These are phyloP conservation scores for Centropus bengalensis DNA, from an alignment of 2,113 vertebrate genomes.

Conservation along the genomic window DNA sequence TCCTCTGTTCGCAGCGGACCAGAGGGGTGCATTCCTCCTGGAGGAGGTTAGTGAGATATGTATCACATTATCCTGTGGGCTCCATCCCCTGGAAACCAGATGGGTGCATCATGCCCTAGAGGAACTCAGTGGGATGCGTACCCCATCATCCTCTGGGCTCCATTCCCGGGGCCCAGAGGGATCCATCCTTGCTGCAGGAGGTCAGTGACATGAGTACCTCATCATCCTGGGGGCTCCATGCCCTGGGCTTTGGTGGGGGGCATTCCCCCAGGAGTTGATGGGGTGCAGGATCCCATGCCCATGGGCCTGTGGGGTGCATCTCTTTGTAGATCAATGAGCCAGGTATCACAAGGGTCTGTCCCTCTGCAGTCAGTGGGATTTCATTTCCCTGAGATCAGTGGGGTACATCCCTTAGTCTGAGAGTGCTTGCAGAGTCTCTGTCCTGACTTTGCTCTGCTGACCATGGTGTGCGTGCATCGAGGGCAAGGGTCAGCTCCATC, in stretches of 20 bases:
- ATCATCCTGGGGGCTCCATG: background rate
- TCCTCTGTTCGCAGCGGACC: too few relatives aligned
- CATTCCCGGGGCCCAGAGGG: too few relatives aligned
- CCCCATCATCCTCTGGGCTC: too few relatives aligned
- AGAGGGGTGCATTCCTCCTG: too few relatives aligned
- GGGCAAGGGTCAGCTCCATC: background rate
- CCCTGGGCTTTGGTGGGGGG: too few relatives aligned
- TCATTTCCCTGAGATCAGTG: background rate
- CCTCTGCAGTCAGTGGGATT: background rate
- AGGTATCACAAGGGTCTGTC: background rate
- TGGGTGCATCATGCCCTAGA: too few relatives aligned
- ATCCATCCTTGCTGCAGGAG: background rate
- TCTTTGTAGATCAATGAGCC: background rate
- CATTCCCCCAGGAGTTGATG: too few relatives aligned
- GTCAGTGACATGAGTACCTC: background rate
- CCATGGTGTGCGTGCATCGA: rapidly evolving
- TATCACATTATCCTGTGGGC: too few relatives aligned
- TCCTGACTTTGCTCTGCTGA: background rate
- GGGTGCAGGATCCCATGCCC: background rate
- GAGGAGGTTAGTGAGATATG: background rate
- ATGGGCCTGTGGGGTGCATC: too few relatives aligned
- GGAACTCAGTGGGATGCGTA: too few relatives aligned
- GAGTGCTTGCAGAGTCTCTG: background rate
- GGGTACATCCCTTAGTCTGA: background rate
- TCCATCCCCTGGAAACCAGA: background rate